Evolutionary conservation across 2,797 vertebrate genomes (phyloP).

Genomic region (Triplophysa bombifrons): DNA sequence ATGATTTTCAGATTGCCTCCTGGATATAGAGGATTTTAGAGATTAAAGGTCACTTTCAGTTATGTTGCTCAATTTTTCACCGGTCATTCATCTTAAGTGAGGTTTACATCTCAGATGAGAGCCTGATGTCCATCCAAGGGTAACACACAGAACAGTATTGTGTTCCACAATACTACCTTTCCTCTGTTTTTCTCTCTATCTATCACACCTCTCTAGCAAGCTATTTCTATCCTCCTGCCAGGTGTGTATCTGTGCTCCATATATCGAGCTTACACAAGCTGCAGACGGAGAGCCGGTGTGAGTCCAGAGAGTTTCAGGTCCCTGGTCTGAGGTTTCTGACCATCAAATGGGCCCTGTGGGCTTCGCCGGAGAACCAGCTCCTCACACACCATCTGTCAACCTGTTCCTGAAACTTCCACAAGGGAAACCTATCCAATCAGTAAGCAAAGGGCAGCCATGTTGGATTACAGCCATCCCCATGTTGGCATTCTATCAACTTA

Average conservation of each 20-base stretch:
- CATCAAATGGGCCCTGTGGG: slow-evolving; percentile 53
- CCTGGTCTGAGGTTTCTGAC: slow-evolving; percentile 50
- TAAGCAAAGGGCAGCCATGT: slow-evolving; percentile 42
- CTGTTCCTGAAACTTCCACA: slow-evolving; percentile 40
- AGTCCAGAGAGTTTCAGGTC: slow-evolving; percentile 51
- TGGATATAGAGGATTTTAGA: not conserved
- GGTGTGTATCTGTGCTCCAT: slow-evolving; percentile 21
- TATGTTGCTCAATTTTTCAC: slow-evolving; percentile 8
- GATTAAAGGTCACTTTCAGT: not conserved
- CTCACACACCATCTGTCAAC: slow-evolving; percentile 63
- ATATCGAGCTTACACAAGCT: slow-evolving; percentile 17
- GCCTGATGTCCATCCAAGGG: not conserved
- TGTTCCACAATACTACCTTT: not conserved
- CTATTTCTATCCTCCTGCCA: slow-evolving; percentile 25
- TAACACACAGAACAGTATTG: not conserved
- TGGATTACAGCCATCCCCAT: slow-evolving; percentile 46
- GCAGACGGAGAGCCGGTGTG: slow-evolving; percentile 61
- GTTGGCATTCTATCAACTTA: not conserved
- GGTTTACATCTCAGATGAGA: not conserved
- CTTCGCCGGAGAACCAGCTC: slow-evolving; percentile 46
- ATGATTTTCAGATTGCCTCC: not conserved
- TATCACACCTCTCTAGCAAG: slow-evolving; percentile 1
- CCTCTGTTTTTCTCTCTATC: not conserved
- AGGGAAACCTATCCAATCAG: slow-evolving; percentile 49
- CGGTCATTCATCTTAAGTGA: not conserved